These are phyloP conservation scores for Scytalopus superciliaris DNA, from an alignment of 2,113 vertebrate species.

Conservation along the genomic window DNA sequence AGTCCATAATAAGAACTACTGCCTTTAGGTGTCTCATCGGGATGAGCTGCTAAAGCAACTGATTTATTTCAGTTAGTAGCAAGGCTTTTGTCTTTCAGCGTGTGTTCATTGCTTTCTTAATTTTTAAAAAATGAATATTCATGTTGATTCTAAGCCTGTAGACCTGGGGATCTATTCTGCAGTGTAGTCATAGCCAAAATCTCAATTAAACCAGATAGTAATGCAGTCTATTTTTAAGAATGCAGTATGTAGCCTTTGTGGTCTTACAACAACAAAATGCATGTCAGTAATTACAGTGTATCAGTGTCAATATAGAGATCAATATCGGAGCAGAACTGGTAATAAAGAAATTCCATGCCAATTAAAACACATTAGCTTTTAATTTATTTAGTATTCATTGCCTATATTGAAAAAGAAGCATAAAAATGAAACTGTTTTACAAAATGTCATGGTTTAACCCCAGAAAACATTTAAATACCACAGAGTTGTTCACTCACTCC, in stretches of 20 bases:
- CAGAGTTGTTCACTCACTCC: accelerated
- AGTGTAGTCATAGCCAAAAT: neutral
- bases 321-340: neutral
- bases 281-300: neutral
- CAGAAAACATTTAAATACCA: neutral
- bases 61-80: constrained; percentile 13
- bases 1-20: constrained; percentile 40
- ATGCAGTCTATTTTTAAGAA: neutral
- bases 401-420: neutral
- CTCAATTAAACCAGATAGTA: neutral
- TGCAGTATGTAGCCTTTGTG: neutral
- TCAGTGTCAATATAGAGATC: neutral
- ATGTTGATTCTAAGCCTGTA: neutral
- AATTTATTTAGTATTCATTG: neutral
- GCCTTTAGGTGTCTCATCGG: constrained; percentile 23
- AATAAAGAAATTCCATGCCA: neutral
- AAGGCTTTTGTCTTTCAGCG: neutral
- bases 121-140: neutral
- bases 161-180: neutral
- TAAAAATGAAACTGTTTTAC: neutral
- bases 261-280: neutral
- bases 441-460: neutral
- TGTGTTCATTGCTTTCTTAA: neutral
- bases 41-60: constrained; percentile 1
- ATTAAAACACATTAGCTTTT: neutral